These are phyloP conservation scores for Lamprotornis superbus DNA, from an alignment of 2,113 vertebrate genomes.

Conservation along the genomic window DNA sequence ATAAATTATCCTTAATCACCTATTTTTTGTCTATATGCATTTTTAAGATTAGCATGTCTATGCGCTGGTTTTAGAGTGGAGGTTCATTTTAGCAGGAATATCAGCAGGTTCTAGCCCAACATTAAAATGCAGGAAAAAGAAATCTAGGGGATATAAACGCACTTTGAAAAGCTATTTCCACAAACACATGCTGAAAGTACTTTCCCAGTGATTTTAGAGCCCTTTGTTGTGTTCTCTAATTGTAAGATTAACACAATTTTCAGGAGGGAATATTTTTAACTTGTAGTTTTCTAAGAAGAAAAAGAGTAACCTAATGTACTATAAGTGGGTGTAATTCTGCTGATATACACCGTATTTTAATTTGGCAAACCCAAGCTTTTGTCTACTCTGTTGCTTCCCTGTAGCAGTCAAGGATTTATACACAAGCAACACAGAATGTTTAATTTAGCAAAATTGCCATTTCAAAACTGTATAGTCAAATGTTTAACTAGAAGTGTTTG, in stretches of 20 bases:
- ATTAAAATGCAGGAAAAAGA: conserved; percentile 51
- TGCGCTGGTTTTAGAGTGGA: neutral
- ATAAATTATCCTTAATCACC: conserved; percentile 27
- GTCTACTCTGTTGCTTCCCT: neutral
- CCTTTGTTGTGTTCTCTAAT: neutral
- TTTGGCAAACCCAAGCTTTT: neutral
- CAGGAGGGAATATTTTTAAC: neutral
- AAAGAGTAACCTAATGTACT: neutral
- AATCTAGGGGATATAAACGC: conserved; percentile 30
- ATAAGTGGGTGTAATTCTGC: neutral
- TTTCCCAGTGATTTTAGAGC: neutral
- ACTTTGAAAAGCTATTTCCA: conserved; percentile 55
- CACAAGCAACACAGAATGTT: neutral
- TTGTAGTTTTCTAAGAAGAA: neutral
- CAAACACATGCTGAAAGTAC: neutral
- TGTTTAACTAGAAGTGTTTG: conserved; percentile 44
- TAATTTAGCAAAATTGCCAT: conserved; percentile 44
- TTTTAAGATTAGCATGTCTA: neutral
- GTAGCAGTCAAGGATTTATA: conserved; percentile 32
- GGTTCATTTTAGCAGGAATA: neutral
- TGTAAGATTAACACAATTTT: neutral
- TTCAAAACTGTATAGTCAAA: conserved; percentile 34
- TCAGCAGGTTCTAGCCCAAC: conserved; percentile 13
- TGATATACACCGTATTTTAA: neutral
- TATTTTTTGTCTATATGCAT: neutral